Evolutionary conservation across 1,140 invertebrate genomes (phyloP).

Genomic region (Paralvinella palmiformis): DNA sequence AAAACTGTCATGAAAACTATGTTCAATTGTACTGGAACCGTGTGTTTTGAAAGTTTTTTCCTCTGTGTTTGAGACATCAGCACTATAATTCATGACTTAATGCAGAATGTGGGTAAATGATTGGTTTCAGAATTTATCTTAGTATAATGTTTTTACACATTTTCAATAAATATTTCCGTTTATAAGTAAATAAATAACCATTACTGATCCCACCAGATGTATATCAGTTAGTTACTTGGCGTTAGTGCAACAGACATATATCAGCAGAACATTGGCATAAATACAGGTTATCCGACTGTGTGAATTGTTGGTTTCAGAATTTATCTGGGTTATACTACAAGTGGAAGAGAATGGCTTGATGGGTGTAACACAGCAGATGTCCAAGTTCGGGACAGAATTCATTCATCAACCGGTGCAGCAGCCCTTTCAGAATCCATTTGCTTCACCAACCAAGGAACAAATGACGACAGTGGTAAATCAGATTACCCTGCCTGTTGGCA

Average conservation of each 20-base stretch:
- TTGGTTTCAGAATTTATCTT: not conserved
- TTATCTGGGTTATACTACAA: constrained; percentile 64
- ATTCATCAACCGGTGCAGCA: constrained; percentile 12
- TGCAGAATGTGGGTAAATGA: no score
- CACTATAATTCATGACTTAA: no score
- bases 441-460: constrained; percentile 14
- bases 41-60: no score
- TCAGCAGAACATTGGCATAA: not conserved
- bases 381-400: constrained; percentile 38
- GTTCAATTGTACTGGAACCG: no score
- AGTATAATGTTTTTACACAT: not conserved
- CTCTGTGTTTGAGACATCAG: no score
- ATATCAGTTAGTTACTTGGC: not conserved
- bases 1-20: no score
- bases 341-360: constrained; percentile 64
- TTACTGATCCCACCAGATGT: not conserved
- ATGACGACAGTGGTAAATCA: not conserved
- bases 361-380: constrained; percentile 65
- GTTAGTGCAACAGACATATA: not conserved
- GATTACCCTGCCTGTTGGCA: not conserved
- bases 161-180: not conserved
- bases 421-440: constrained; percentile 34
- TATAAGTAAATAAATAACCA: not conserved
- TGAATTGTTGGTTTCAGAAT: constrained; percentile 53
- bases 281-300: not conserved